phyloP scores from a whole-genome alignment of 2,797 vertebrate species.

The Sebastes hubbsi region DNA sequence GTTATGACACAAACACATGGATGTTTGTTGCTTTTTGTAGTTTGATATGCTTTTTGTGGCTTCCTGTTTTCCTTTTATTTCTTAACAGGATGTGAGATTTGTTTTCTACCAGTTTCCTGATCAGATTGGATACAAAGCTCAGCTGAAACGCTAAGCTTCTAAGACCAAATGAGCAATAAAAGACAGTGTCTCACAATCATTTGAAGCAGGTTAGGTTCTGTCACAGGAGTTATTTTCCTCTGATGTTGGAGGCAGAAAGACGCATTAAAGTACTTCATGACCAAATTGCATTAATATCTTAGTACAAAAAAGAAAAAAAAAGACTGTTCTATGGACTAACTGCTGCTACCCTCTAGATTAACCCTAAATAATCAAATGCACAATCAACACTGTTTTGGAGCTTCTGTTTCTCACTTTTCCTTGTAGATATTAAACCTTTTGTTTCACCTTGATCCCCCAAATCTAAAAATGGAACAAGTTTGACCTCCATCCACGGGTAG shows the following conservation, averaged over 20 bases:
- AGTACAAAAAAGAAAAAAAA: constrained; percentile 47
- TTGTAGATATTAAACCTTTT: constrained; percentile 47
- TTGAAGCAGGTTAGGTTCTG: constrained; percentile 25
- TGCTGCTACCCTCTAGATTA: constrained; percentile 79
- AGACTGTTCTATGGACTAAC: constrained; percentile 75
- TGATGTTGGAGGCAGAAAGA: constrained; percentile 21
- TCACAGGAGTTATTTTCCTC: constrained; percentile 13
- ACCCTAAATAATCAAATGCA: constrained; percentile 73
- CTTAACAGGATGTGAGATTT: neutral
- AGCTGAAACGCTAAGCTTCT: constrained; percentile 8
- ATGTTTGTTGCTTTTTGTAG: neutral
- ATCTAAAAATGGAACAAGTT: constrained; percentile 22
- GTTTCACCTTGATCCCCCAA: constrained; percentile 42
- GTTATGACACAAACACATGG: neutral
- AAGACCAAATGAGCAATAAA: constrained; percentile 73
- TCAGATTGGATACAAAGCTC: constrained; percentile 29
- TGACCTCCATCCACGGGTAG: constrained; percentile 26
- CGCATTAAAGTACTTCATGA: constrained; percentile 47
- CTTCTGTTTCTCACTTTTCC: constrained; percentile 45
- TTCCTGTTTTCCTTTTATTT: neutral
- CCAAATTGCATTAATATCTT: constrained; percentile 64
- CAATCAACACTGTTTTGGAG: constrained; percentile 72
- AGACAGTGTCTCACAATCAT: constrained; percentile 56
- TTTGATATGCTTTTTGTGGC: constrained; percentile 1
- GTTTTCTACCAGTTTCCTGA: constrained; percentile 18